Percentiles rank a stretch among this genome's conserved stretches.
Evolutionary conservation across 2,888 invertebrate genomes (phyloP).

Genomic region (Fragum fragum): DNA sequence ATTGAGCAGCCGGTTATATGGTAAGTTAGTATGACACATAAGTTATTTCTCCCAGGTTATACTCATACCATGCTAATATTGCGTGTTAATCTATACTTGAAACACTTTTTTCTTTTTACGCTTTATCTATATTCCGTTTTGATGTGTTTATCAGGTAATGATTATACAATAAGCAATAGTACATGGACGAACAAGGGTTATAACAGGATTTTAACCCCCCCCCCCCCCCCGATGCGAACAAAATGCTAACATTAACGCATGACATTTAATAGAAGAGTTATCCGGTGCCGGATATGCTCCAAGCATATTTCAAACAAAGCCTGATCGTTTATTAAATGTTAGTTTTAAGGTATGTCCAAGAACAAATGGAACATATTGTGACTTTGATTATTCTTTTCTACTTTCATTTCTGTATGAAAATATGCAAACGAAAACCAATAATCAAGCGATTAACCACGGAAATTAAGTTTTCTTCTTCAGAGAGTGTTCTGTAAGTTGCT

Average conservation of each 20-base stretch:
- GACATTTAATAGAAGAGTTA: neutral
- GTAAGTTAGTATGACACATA: neutral
- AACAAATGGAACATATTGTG: neutral
- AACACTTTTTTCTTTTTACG: neutral
- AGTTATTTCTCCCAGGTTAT: neutral
- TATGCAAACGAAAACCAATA: too few relatives aligned
- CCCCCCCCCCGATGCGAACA: neutral
- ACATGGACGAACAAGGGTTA: slow-evolving; percentile 4
- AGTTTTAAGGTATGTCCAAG: neutral
- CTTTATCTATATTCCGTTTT: neutral
- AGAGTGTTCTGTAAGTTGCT: slow-evolving; percentile 11
- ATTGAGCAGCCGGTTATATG: neutral
- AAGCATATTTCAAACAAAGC: neutral
- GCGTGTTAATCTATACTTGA: neutral
- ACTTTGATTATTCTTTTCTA: too few relatives aligned
- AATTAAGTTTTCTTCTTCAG: neutral
- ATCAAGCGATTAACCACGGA: neutral
- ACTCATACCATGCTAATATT: neutral
- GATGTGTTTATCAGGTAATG: neutral
- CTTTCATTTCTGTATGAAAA: too few relatives aligned
- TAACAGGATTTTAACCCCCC: neutral
- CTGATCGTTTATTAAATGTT: neutral
- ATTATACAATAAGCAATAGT: neutral
- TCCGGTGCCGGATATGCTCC: neutral
- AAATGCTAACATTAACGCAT: slow-evolving; percentile 8